Conservation (phyloP, 2,888 invertebrate genomes). For the Andrena camellia region DNA sequence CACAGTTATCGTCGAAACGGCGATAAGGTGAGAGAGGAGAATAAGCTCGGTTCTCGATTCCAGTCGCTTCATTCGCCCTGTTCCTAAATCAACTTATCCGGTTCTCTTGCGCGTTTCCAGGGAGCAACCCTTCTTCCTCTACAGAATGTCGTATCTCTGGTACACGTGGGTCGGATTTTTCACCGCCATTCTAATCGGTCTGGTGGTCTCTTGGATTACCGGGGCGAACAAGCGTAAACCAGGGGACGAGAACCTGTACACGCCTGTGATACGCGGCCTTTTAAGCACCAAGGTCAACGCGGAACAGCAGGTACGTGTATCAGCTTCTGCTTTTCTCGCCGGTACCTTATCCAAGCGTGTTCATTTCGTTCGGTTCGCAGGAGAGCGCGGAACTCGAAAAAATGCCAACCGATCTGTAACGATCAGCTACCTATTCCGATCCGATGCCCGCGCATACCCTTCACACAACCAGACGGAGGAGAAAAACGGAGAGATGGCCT, state of each 20-base stretch:
- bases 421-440: background rate
- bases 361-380: slow-evolving; percentile 27
- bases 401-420: background rate
- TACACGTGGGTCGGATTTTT: slow-evolving; percentile 91
- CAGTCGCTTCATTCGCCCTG: background rate
- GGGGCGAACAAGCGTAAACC: slow-evolving; percentile 87
- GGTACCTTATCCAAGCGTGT: no score
- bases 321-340: background rate
- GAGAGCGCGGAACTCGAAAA: slow-evolving; percentile 47
- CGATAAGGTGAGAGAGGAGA: slow-evolving; percentile 69
- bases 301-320: background rate
- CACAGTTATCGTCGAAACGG: slow-evolving; percentile 70
- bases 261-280: slow-evolving; percentile 88
- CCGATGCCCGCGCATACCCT: no score
- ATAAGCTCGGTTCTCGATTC: no score
- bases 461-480: no score
- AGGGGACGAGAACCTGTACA: slow-evolving; percentile 88
- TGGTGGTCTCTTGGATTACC: slow-evolving; percentile 90
- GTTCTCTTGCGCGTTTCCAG: slow-evolving; percentile 66
- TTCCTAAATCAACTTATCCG: background rate
- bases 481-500: no score
- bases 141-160: slow-evolving; percentile 91
- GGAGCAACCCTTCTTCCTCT: slow-evolving; percentile 88
- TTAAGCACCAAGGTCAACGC: slow-evolving; percentile 74
- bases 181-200: slow-evolving; percentile 89